Evolutionary conservation across 1,140 invertebrate species (phyloP).

Genomic region (Telenomus remus): DNA sequence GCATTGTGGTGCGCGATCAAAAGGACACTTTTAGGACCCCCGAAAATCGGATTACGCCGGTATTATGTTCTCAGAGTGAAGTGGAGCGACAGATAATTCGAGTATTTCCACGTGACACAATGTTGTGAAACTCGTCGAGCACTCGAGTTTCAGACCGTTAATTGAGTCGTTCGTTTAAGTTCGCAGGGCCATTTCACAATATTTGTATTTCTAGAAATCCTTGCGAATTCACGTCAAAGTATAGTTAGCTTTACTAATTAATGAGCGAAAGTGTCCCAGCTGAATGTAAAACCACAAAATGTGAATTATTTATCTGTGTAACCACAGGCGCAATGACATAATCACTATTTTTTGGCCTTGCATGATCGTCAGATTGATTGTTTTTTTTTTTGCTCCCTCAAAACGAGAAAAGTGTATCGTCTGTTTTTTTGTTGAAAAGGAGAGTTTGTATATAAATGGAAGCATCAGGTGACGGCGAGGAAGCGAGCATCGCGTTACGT

Average conservation of each 20-base stretch:
- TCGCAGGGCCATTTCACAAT: neutral
- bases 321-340: conserved; percentile 19
- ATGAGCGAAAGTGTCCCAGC: conserved; percentile 7
- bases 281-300: conserved; percentile 24
- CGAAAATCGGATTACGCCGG: conserved; percentile 71
- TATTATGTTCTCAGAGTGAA: conserved; percentile 63
- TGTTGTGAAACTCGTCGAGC: conserved; percentile 18
- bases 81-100: conserved; percentile 60
- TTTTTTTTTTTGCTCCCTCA: conserved; percentile 1
- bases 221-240: neutral
- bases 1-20: conserved; percentile 64
- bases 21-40: conserved; percentile 60
- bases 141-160: neutral
- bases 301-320: conserved; percentile 1
- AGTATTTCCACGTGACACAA: conserved; percentile 33
- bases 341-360: neutral
- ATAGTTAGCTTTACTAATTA: conserved; percentile 30
- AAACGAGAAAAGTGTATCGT: conserved; percentile 38
- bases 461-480: conserved; percentile 70
- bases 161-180: neutral
- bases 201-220: neutral
- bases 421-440: conserved; percentile 15
- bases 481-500: conserved; percentile 72
- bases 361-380: neutral
- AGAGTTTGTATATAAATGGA: conserved; percentile 7